Evolutionary conservation across 1,140 invertebrate genomes (phyloP), one percentile per base, ranked within the genome.

Genomic region (Sesamia nonagrioides): DNA sequence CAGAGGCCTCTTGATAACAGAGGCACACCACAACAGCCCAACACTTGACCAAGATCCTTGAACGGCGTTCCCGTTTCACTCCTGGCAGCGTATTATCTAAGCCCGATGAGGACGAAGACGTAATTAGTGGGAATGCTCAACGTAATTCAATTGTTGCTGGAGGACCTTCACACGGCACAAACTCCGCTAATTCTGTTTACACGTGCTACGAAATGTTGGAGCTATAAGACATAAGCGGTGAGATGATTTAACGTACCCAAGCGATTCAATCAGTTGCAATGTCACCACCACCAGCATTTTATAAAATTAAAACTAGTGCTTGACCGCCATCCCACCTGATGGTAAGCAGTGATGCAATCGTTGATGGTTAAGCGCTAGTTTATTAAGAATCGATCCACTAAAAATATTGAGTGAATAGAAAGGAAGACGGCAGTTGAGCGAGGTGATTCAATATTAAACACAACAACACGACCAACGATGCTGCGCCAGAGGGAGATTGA

Each of bases 121-220:
- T 77, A 80, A 80, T 80, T 50, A 77, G 63, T 48, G 58, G 48
- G 60, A 56, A 60, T 71, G 63, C 66, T 72, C 73, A 42, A 63
- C 66, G 63, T 76, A 76, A 80, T 80, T 77, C 79, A 61, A 80
- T 80, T 80, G 73, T 76, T 71, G 66, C 40, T 80, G 66, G 75
- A 80, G 79, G 52, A 61, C 52, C 33, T 73, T 69, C 54, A 63
- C 52, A 77, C 73, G 73, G 72, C 73, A 61, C 66, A 61, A 80
- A 80, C 78, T 80, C 78, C n/a, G 73, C 73, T 80, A 80, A 80
- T 80, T 76, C 73, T 76, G 73, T 80, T 80, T 80, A 80, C 78
- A 80, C 78, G 73, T 80, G 73, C 66, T 60, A 13, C 73, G 76
- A 71, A 76, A 80, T 71, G 60, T 60, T 18, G 50, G 8, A 42